Evolutionary conservation across 1,140 invertebrate species (phyloP).

Genomic region (Procambarus clarkii): DNA sequence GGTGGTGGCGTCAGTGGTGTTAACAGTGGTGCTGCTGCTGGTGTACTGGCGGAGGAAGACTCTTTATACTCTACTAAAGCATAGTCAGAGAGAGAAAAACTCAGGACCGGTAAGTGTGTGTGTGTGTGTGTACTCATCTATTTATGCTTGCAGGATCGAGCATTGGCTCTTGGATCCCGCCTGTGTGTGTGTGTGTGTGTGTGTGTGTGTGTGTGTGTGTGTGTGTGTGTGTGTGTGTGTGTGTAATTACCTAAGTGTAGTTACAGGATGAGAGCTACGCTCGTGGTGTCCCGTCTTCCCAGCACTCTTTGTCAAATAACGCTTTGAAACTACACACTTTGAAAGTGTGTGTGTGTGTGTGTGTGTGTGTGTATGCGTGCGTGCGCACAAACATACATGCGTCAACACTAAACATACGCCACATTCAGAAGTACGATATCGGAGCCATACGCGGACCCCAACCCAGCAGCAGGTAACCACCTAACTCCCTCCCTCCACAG

Average conservation of each 20-base stretch:
- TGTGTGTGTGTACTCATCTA: too few relatives aligned
- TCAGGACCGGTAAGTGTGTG: slow-evolving; percentile 27
- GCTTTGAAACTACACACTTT: too few relatives aligned
- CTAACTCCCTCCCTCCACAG: neutral
- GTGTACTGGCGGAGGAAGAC: slow-evolving; percentile 52
- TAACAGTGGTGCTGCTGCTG: slow-evolving; percentile 16
- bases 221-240: neutral
- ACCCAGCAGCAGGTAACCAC: neutral
- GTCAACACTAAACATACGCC: neutral
- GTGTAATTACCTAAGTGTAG: neutral
- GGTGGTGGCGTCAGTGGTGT: slow-evolving; percentile 19
- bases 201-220: neutral
- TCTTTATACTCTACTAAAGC: slow-evolving; percentile 12
- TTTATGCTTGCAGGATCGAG: too few relatives aligned
- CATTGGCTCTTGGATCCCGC: too few relatives aligned
- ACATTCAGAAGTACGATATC: too few relatives aligned
- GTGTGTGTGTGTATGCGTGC: too few relatives aligned
- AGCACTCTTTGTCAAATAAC: too few relatives aligned
- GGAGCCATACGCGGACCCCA: too few relatives aligned
- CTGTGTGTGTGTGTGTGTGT: too few relatives aligned
- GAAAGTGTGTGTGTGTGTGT: too few relatives aligned
- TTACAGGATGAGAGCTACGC: too few relatives aligned
- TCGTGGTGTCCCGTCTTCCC: too few relatives aligned
- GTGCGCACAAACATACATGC: neutral
- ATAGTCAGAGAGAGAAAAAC: slow-evolving; percentile 46